Conservation (phyloP, 2,797 vertebrate genomes). For the Pteronotus mesoamericanus region DNA sequence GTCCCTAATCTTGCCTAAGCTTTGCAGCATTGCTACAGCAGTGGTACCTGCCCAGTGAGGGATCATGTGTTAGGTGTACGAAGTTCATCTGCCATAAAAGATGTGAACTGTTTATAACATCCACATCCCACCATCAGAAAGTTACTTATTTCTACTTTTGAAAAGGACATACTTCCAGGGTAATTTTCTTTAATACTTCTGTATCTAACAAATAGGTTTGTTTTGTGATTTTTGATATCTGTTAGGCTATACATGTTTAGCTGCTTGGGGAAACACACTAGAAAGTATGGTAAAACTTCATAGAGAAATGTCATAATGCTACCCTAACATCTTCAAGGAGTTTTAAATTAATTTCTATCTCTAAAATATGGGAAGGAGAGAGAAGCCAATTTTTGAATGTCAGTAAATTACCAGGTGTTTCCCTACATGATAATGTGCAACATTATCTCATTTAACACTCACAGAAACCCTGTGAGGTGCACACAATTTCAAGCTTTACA, state of each 20-base stretch:
- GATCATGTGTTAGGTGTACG: not conserved
- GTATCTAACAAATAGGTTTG: not conserved
- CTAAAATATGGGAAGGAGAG: not conserved
- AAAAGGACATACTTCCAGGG: not conserved
- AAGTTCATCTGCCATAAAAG: not conserved
- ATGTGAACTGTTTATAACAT: not conserved
- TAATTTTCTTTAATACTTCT: not conserved
- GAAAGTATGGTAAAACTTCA: slow-evolving; percentile 40
- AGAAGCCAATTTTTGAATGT: not conserved
- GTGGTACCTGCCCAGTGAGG: not conserved
- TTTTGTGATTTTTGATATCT: not conserved
- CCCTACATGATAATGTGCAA: not conserved
- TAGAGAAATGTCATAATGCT: not conserved
- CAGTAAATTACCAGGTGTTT: not conserved
- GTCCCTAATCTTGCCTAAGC: slow-evolving; percentile 50
- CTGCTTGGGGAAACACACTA: not conserved
- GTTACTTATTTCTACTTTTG: not conserved
- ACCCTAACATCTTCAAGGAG: not conserved
- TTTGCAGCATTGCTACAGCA: slow-evolving; percentile 62
- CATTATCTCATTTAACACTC: not conserved
- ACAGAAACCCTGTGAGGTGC: not conserved
- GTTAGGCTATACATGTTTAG: not conserved
- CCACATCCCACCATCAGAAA: not conserved
- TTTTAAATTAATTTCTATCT: not conserved
- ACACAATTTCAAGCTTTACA: not conserved